Percentiles rank a stretch among this genome's conserved stretches.
These are phyloP conservation scores for Argya squamiceps DNA, from an alignment of 2,797 vertebrate species.

Conservation along the genomic window DNA sequence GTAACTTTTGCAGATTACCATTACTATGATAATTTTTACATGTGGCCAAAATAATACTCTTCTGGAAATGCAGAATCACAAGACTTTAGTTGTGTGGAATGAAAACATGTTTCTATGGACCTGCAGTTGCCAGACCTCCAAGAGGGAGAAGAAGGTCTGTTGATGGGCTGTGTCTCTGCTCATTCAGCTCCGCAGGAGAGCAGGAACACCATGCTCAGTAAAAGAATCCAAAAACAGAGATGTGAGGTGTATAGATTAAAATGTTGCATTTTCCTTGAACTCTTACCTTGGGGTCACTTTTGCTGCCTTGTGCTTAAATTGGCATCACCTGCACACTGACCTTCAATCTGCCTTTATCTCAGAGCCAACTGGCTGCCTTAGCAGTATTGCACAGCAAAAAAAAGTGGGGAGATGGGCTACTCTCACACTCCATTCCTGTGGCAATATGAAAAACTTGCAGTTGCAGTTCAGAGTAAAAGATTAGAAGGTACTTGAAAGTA, in stretches of 20 bases:
- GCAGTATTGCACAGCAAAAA: background rate
- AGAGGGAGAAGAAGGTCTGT: background rate
- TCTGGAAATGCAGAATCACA: background rate
- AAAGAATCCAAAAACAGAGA: background rate
- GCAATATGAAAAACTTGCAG: background rate
- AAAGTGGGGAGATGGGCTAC: fast-evolving
- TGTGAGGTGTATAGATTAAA: background rate
- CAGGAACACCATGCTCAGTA: background rate
- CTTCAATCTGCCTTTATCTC: background rate
- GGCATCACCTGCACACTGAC: fast-evolving
- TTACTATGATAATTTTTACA: background rate
- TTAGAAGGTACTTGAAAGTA: background rate
- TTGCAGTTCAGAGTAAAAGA: background rate
- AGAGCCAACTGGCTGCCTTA: background rate
- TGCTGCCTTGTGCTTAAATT: fast-evolving
- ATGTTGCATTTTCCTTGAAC: background rate
- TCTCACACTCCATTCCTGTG: background rate
- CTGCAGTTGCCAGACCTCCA: background rate
- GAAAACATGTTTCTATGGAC: background rate
- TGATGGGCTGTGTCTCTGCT: background rate
- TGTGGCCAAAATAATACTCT: background rate
- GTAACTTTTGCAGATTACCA: background rate
- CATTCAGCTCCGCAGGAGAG: background rate
- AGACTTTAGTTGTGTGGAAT: background rate
- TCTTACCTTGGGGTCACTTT: background rate